Percentiles rank a stretch among this genome's conserved stretches.
Conservation (phyloP, 2,113 vertebrate genomes). For the Psittacula cyanocephala region DNA sequence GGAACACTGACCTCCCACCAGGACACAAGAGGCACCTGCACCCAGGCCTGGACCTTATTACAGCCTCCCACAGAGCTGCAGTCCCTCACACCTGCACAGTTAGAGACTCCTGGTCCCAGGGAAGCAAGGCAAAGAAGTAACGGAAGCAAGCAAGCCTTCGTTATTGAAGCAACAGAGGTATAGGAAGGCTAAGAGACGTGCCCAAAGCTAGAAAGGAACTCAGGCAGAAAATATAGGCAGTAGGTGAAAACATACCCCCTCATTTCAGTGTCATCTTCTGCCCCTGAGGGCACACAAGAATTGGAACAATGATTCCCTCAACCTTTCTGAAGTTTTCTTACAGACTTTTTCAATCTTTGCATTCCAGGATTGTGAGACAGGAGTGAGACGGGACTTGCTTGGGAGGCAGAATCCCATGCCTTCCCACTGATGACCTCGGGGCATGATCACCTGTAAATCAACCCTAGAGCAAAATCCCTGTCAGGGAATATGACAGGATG, state of each 20-base stretch:
- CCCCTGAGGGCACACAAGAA: not conserved
- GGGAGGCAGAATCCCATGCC: not conserved
- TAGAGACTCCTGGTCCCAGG: not conserved
- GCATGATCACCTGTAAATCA: not conserved
- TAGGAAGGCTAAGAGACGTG: not conserved
- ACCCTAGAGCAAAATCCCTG: not conserved
- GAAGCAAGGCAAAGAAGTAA: not conserved
- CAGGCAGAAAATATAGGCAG: not conserved
- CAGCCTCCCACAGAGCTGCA: not conserved
- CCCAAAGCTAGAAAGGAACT: not conserved
- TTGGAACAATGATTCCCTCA: not conserved
- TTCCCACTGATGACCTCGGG: not conserved
- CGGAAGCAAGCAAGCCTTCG: not conserved
- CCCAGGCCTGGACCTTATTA: not conserved
- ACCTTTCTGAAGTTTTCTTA: not conserved
- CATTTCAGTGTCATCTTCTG: not conserved
- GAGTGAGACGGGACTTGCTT: not conserved
- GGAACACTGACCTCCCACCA: fast-evolving
- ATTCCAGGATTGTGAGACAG: not conserved
- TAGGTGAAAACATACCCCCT: not conserved
- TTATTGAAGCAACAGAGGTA: not conserved
- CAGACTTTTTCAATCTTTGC: not conserved
- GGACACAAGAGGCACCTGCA: not conserved
- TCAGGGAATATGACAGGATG: not conserved
- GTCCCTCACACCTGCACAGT: not conserved